These are phyloP conservation scores for Astatotilapia flaviijosephi DNA, from an alignment of 2,113 vertebrate species.

Conservation along the genomic window DNA sequence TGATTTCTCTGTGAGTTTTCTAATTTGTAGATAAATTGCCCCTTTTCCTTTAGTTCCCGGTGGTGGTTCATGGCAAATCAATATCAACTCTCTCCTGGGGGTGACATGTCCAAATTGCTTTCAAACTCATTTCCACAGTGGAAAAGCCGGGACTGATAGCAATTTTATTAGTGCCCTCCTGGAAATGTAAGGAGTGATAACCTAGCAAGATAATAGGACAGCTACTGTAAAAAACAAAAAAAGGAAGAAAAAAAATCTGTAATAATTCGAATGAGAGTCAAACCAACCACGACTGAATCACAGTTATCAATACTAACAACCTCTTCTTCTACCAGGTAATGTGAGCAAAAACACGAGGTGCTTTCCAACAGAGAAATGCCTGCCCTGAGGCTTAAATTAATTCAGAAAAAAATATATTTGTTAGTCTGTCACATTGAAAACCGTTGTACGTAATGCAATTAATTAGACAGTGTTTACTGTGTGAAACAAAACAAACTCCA, in stretches of 20 bases:
- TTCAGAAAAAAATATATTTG: constrained; percentile 37
- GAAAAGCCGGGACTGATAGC: constrained; percentile 54
- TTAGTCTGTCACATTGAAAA: constrained; percentile 37
- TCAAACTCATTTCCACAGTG: constrained; percentile 66
- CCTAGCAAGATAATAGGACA: constrained; percentile 30
- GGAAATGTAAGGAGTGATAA: constrained; percentile 58
- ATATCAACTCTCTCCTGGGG: constrained; percentile 64
- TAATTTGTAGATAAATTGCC: constrained; percentile 70
- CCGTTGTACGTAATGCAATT: constrained; percentile 42
- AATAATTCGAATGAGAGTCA: constrained; percentile 27
- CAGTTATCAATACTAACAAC: constrained; percentile 7
- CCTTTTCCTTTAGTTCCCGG: constrained; percentile 58
- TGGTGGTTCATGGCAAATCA: constrained; percentile 69
- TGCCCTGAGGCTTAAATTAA: constrained; percentile 28
- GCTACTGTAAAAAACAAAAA: constrained; percentile 45
- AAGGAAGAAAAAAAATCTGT: neutral
- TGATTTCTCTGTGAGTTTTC: constrained; percentile 63
- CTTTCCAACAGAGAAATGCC: neutral
- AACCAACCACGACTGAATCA: neutral
- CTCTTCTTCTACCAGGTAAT: constrained; percentile 17
- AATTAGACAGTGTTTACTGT: constrained; percentile 52
- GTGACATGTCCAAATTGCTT: constrained; percentile 73
- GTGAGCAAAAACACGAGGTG: neutral
- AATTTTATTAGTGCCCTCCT: constrained; percentile 54
- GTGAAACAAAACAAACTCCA: constrained; percentile 49